phyloP scores from a whole-genome alignment of 2,113 vertebrate species.

The Arizona elegans region DNA sequence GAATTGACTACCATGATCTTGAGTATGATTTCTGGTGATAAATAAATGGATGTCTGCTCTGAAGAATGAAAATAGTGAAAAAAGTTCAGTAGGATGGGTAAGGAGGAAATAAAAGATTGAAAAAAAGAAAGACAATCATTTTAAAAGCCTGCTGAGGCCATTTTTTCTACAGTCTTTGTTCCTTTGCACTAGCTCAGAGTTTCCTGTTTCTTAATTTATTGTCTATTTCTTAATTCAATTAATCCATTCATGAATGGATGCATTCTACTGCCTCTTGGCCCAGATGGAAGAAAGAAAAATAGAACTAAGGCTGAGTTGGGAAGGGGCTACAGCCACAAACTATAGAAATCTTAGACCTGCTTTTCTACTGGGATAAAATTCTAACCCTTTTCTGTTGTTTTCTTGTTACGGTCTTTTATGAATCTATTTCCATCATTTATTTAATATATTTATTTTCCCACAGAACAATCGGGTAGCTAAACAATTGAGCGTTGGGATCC shows the following conservation, averaged over 20 bases:
- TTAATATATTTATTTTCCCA: conserved; percentile 3
- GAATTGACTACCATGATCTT: not conserved
- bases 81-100: not conserved
- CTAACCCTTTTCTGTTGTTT: not conserved
- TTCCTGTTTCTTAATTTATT: not conserved
- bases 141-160: not conserved
- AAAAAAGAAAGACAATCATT: not conserved
- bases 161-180: not conserved
- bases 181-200: not conserved
- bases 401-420: not conserved
- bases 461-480: conserved; percentile 90
- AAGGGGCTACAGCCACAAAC: not conserved
- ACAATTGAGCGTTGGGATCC: conserved; percentile 80
- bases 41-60: not conserved
- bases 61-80: not conserved
- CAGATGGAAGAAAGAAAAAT: not conserved
- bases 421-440: not conserved
- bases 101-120: not conserved
- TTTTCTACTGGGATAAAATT: not conserved
- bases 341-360: not conserved
- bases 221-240: not conserved
- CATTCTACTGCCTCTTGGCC: not conserved
- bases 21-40: not conserved
- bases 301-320: not conserved
- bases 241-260: not conserved